These are phyloP conservation scores for Esperia sulphurella DNA, from an alignment of 2,888 invertebrate species.

Conservation along the genomic window DNA sequence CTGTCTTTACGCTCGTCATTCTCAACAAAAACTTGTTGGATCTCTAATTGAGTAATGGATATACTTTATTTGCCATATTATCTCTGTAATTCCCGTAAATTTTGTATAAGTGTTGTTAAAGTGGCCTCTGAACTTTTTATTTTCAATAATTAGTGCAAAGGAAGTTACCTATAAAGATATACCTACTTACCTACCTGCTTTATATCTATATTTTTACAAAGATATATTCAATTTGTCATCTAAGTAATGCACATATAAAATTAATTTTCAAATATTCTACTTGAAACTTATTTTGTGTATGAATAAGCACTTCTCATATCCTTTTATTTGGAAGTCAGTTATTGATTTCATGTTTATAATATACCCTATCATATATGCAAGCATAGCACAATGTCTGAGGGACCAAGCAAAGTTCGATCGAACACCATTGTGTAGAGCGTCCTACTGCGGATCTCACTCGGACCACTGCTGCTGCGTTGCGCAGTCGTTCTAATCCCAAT, in stretches of 20 bases:
- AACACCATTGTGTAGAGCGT: slow-evolving; percentile 58
- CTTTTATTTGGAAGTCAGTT: slow-evolving; percentile 20
- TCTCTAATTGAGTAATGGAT: slow-evolving; percentile 22
- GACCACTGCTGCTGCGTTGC: slow-evolving; percentile 47
- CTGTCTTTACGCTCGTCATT: slow-evolving; percentile 59
- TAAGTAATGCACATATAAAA: no score
- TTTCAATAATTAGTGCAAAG: no score
- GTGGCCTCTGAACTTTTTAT: no score
- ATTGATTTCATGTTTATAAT: slow-evolving; percentile 59
- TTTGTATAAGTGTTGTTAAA: not conserved
- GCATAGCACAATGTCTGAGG: slow-evolving; percentile 43
- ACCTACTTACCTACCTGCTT: no score
- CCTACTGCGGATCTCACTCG: slow-evolving; percentile 58
- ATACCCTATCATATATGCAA: slow-evolving; percentile 55
- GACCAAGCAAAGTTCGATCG: slow-evolving; percentile 45
- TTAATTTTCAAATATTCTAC: not conserved
- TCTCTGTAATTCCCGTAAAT: not conserved
- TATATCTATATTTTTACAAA: no score
- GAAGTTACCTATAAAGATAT: no score
- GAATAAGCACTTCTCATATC: not conserved
- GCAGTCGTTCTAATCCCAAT: slow-evolving; percentile 55
- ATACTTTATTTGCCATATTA: slow-evolving; percentile 12
- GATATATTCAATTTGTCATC: no score
- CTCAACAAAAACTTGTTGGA: slow-evolving; percentile 45
- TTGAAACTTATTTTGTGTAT: not conserved